Base-by-base conservation (phyloP, 1,140 invertebrate species). In the Drosophila equinoxialis region DNA sequence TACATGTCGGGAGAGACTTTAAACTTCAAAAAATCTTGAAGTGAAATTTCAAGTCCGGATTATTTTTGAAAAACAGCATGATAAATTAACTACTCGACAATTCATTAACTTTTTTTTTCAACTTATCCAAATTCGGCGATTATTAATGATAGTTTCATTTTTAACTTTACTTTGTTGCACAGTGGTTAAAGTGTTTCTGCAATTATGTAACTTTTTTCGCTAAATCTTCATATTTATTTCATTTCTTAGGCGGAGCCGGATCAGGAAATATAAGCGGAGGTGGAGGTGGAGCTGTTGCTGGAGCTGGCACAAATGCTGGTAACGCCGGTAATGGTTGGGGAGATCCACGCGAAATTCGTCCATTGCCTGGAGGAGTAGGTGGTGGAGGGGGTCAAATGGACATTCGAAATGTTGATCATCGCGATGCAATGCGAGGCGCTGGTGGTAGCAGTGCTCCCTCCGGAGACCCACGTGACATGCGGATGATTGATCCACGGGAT, bases 401-500 rank as follows among this genome's bases (percentile, higher is more conserved):
- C 30, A 83, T 90, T 45, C 65, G 84, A 7, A 84, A 64, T 71
- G 80, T 83, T 7, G 84, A 89, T 72, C 89, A 89, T 39, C 84
- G 92, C 14, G 91, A 90, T 65, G 20, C 78, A 20, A 76, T 91
- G 14, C 59, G 66, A 74, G 61, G 42, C 1, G 61, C 59, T n/a
- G 74, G 90, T 8, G 80, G 77, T 6, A 93, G 93, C 8, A 93
- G 94, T 79, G 93, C 93, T 14, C 90, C 82, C 11, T 65, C 80
- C 11, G 94, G 94, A 23, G 94, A 95, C 64, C 93, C 93, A 10
- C 93, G 94, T 74, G 93, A 92, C 30, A 73, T 91, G 14, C 80
- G 91, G 2, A 91, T 94, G 85, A 83, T 95, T 60, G 95, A 95
- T 92, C 94, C 94, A 11, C 91, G 95, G 11, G 95, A 95, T 74